phyloP scores from a whole-genome alignment of 2,797 vertebrate species.

The Galago senegalensis region DNA sequence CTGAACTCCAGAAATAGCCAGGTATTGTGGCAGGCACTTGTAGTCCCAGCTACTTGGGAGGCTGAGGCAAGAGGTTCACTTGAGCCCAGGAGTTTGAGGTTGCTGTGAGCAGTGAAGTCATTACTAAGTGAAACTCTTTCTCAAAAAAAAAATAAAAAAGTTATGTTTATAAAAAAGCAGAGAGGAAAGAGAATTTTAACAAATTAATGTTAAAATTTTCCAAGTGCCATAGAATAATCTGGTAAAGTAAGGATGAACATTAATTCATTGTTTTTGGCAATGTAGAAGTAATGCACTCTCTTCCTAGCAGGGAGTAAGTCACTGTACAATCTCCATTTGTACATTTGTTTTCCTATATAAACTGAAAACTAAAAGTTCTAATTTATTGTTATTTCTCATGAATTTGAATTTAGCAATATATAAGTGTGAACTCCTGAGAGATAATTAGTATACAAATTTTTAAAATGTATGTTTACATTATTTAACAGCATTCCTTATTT shows the following conservation, averaged over 20 bases:
- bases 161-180: background rate
- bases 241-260: background rate
- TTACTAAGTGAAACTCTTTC: too few species aligned
- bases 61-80: too few species aligned
- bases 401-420: background rate
- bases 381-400: background rate
- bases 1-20: too few species aligned
- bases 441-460: background rate
- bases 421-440: background rate
- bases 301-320: background rate
- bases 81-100: too few species aligned
- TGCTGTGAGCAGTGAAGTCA: too few species aligned
- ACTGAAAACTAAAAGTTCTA: constrained; percentile 20
- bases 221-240: background rate
- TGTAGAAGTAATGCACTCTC: background rate
- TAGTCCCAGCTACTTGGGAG: too few species aligned
- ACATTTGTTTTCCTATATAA: background rate
- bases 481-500: constrained; percentile 25
- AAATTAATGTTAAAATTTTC: background rate
- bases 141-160: background rate
- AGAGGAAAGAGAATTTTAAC: background rate
- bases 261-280: background rate
- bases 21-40: too few species aligned
- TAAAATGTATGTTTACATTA: background rate
- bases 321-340: background rate